Evolutionary conservation across 2,797 vertebrate species (phyloP).

Genomic region (Hipposideros larvatus): DNA sequence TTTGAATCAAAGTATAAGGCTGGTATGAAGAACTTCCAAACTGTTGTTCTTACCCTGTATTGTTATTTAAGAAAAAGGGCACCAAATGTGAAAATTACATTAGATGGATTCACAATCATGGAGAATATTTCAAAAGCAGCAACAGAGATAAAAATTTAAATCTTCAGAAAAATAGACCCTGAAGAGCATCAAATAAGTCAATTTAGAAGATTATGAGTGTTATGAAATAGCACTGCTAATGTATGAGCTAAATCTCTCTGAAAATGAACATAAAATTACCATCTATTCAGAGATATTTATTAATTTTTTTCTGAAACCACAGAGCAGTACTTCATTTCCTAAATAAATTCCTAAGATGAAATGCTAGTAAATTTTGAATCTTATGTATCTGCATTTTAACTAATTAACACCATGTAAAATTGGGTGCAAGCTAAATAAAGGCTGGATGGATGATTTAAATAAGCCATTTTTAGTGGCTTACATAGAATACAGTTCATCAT

Average conservation of each 20-base stretch:
- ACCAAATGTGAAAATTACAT: conserved; percentile 72
- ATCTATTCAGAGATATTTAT: conserved; percentile 77
- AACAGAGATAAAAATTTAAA: neutral
- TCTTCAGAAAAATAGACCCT: conserved; percentile 67
- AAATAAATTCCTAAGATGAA: conserved; percentile 70
- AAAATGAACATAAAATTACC: conserved; percentile 76
- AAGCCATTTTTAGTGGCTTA: conserved; percentile 44
- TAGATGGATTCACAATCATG: conserved; percentile 64
- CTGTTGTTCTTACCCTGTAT: conserved; percentile 29
- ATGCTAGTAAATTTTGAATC: conserved; percentile 45
- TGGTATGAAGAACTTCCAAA: neutral
- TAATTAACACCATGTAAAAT: conserved; percentile 65
- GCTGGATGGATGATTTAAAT: conserved; percentile 14
- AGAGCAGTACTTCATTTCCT: conserved; percentile 60
- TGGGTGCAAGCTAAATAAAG: conserved; percentile 52
- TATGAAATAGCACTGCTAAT: conserved; percentile 64
- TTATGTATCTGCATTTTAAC: conserved; percentile 56
- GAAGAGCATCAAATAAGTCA: conserved; percentile 71
- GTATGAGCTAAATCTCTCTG: conserved; percentile 60
- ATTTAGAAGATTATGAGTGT: conserved; percentile 76
- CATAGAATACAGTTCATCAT: conserved; percentile 1
- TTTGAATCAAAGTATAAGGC: neutral
- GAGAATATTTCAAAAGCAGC: conserved; percentile 69
- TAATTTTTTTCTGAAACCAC: conserved; percentile 72
- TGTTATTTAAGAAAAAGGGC: conserved; percentile 61